Percentiles rank a stretch among this genome's conserved stretches.
These are phyloP conservation scores for Carterocephalus palaemon DNA, from an alignment of 2,888 invertebrate species.

Conservation along the genomic window DNA sequence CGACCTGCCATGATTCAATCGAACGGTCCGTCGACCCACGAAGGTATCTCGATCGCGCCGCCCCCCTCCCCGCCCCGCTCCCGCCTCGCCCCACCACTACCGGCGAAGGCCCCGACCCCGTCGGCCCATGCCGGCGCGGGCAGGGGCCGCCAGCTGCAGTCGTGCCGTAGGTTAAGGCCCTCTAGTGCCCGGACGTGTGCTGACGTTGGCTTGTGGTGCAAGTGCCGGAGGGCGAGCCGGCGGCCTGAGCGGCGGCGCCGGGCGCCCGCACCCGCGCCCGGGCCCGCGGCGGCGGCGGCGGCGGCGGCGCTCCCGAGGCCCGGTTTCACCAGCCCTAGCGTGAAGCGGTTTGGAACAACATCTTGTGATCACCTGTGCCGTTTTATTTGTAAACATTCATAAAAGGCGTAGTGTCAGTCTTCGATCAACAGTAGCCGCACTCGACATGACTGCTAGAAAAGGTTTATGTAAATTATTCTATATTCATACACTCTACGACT, in stretches of 20 bases:
- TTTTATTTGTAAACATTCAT: too few species aligned
- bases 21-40: constrained; percentile 13
- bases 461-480: too few species aligned
- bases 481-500: too few species aligned
- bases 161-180: constrained; percentile 2
- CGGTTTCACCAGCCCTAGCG: too few species aligned
- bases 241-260: constrained; percentile 10
- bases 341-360: too few species aligned
- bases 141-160: constrained; percentile 13
- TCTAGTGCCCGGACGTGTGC: constrained; percentile 10
- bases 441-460: too few species aligned
- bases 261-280: constrained; percentile 4
- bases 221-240: constrained; percentile 19
- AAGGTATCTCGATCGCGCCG: constrained; percentile 7
- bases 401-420: too few species aligned
- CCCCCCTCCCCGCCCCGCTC: constrained; percentile 20
- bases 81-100: constrained; percentile 19
- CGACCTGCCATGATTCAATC: too few species aligned
- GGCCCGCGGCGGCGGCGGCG: constrained; percentile 2
- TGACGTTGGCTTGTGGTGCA: constrained; percentile 16
- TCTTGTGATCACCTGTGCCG: too few species aligned
- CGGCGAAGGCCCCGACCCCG: constrained; percentile 28
- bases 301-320: neutral
- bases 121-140: constrained; percentile 28
- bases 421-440: too few species aligned